These are phyloP conservation scores for Eulemur rufifrons DNA, from an alignment of 2,113 vertebrate species.

Conservation along the genomic window DNA sequence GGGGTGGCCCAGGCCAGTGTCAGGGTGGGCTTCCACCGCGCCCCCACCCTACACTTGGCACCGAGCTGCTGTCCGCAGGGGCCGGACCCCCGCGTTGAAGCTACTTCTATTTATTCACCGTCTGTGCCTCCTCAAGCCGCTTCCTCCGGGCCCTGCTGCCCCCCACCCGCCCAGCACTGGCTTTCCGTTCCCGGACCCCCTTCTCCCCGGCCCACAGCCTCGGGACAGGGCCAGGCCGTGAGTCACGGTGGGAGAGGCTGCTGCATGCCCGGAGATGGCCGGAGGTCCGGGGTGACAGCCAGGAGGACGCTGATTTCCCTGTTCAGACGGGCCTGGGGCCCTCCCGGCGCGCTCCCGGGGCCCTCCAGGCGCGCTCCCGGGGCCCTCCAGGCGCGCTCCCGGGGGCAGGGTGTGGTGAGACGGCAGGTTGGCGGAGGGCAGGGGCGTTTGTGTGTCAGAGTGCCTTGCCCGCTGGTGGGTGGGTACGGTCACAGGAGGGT, in stretches of 20 bases:
- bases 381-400: neutral
- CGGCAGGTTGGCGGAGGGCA: neutral
- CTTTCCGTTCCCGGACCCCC: neutral
- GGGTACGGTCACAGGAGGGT: neutral
- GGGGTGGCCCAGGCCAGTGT: neutral
- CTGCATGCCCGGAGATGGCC: neutral
- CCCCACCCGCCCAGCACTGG: neutral
- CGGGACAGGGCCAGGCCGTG: neutral
- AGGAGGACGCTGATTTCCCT: neutral
- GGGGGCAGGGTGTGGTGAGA: neutral
- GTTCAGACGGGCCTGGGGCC: neutral
- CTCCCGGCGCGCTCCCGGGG: neutral
- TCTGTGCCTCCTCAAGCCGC: constrained; percentile 57
- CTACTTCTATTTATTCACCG: constrained; percentile 76
- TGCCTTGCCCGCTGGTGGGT: neutral
- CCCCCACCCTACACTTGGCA: neutral
- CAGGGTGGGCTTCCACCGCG: neutral
- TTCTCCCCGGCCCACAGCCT: neutral
- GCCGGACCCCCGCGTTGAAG: constrained; percentile 64
- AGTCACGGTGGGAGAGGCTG: neutral
- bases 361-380: neutral
- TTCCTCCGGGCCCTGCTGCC: neutral
- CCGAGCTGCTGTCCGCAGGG: constrained; percentile 65
- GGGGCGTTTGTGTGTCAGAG: neutral
- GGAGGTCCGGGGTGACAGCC: neutral